Base-by-base conservation (phyloP, 1,140 invertebrate species). In the Pararge aegeria region DNA sequence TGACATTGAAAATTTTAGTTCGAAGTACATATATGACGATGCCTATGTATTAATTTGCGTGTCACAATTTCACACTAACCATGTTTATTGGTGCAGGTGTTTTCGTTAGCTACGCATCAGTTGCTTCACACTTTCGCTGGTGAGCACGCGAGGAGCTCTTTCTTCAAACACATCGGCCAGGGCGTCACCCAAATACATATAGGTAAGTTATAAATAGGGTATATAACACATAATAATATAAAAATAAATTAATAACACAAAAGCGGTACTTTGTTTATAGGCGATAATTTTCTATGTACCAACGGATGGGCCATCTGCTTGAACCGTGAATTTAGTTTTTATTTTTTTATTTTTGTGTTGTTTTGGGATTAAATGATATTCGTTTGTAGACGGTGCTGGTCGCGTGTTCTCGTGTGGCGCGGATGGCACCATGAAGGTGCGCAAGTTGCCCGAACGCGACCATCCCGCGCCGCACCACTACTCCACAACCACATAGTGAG, bases 401-500 rank as follows among this genome's bases (percentile, higher is more conserved):
- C 93, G 98, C 58, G 90, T 99, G 66, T 99, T 98, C 91, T 99
- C 98, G 0, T 99, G 98, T 87, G 98, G 98, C 54, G 97, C 98
- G 29, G 98, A 99, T 92, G 98, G 98, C 67, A 99, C 98, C 38
- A 97, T 99, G 94, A 99, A 99, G 92, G 96, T 99, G 72, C 93
- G 98, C 65, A 94, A 96, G 80, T 91, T 99, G 67, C 96, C 97
- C 15, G 94, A 95, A 76, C 91, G 94, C 56, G 93, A 94, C 16
- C 38, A 16, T 3, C 38, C 38, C 44, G 38, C 38, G 38, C 38
- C 82, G 55, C 79, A 52, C 75, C 78, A 68, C 58, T 62, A 68
- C 54, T n/a, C 42, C 48, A 42, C 57, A 46, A 12, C 38, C 46
- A 38, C 57, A 51, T 59, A 64, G 62, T 55, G 16, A 42, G 38